These are phyloP conservation scores for Dendroctonus valens DNA, from an alignment of 1,140 invertebrate genomes.

Conservation along the genomic window DNA sequence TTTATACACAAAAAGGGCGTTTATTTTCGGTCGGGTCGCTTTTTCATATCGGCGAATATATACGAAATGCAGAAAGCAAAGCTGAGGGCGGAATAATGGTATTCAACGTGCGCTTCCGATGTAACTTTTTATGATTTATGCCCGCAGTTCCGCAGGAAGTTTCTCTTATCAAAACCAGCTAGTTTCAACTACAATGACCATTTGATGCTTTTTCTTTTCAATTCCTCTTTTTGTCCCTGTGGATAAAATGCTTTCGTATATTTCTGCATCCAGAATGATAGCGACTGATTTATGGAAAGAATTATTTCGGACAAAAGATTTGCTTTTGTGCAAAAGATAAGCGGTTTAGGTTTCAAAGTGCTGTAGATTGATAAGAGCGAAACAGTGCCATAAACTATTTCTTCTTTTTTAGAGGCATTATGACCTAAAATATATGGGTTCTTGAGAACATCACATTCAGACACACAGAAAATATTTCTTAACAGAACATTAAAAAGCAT, in stretches of 20 bases:
- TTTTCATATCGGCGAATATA: constrained; percentile 24
- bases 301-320: constrained; percentile 27
- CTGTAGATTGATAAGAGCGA: background rate
- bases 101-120: constrained; percentile 34
- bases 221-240: constrained; percentile 34
- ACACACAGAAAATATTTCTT: too few species aligned
- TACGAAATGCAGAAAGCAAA: constrained; percentile 29
- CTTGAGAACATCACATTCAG: too few species aligned
- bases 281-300: constrained; percentile 34
- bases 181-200: constrained; percentile 37
- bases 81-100: constrained; percentile 28
- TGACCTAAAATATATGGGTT: too few species aligned
- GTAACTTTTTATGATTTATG: constrained; percentile 37
- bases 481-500: too few species aligned
- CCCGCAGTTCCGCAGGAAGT: constrained; percentile 32
- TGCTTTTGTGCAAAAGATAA: constrained; percentile 15
- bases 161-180: constrained; percentile 36
- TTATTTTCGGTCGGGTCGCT: constrained; percentile 15
- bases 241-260: constrained; percentile 28
- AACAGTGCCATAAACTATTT: too few species aligned
- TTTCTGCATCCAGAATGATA: constrained; percentile 35
- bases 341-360: constrained; percentile 9
- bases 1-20: constrained; percentile 28
- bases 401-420: too few species aligned
- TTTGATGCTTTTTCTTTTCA: constrained; percentile 38